Base-by-base conservation (phyloP, 1,140 invertebrate genomes). In the Adoxophyes honmai region DNA sequence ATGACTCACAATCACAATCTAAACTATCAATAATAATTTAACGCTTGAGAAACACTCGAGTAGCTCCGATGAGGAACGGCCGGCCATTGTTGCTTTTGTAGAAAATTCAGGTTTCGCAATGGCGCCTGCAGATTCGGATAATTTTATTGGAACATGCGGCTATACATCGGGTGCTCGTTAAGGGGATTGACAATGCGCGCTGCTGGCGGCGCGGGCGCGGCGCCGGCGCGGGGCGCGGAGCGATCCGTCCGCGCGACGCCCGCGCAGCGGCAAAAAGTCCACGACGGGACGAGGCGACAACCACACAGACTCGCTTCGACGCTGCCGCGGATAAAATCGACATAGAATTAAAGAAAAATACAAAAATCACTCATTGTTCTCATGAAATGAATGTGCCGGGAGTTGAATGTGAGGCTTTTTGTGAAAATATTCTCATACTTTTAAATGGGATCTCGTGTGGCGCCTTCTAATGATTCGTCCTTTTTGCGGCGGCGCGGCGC, bases 311-410 rank as follows among this genome's bases (percentile, higher is more conserved):
- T 81, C 78, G 78, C 77, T 76, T 78, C 80, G 72, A 75, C 74
- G 68, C 70, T 70, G 70, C 75, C 68, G 73, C 75, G 81, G 78
- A 87, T 87, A 86, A 86, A 86, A 88, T 86, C 83, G 81, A 88
- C 81, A 84, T 86, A 85, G 83, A 85, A 84, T 78, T 83, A 88
- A 86, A 86, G 72, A 80, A 80, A 85, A 88, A 85, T 84, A 88
- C 82, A 86, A 88, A 88, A 88, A 88, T 86, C 82, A 84, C 78
- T 88, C 83, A 88, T 88, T 86, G 85, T 88, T 88, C 85, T 86
- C 82, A 88, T 88, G 81, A 88, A 88, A 88, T 88, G 80, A 88
- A 88, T 88, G 85, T 88, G 85, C 81, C 73, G 78, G 73, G 80
- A 83, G 75, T 83, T 85, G 82, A 86, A 86, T 85, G 85, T 86